These are phyloP conservation scores for Nymphalis urticae DNA, from an alignment of 2,888 invertebrate genomes.

Conservation along the genomic window DNA sequence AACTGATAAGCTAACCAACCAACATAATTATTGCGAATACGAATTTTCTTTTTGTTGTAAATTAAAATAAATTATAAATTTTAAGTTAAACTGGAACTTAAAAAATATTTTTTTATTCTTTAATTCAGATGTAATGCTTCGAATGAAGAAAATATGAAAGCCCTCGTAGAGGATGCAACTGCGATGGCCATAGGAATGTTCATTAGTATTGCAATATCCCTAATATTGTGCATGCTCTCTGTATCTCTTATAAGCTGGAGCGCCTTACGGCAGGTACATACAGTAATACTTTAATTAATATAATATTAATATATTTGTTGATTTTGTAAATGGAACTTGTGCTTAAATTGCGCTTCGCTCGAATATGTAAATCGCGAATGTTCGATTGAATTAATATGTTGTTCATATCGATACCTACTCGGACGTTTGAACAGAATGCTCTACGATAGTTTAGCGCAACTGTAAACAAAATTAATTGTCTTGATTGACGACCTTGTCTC, in stretches of 20 bases:
- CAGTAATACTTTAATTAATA: too few species aligned
- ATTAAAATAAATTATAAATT: too few species aligned
- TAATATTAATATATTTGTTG: too few species aligned
- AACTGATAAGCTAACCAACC: too few species aligned
- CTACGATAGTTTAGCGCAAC: conserved; percentile 41
- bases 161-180: conserved; percentile 77
- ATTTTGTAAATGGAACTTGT: too few species aligned
- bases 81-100: too few species aligned
- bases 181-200: conserved; percentile 79
- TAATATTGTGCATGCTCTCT: conserved; percentile 69
- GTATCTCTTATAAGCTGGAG: conserved; percentile 82
- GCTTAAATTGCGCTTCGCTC: background rate
- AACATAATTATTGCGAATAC: too few species aligned
- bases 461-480: conserved; percentile 53
- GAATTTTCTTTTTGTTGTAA: too few species aligned
- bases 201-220: conserved; percentile 57
- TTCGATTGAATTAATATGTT: background rate
- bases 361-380: background rate
- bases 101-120: background rate
- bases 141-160: conserved; percentile 74
- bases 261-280: conserved; percentile 75
- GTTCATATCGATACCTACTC: background rate
- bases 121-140: conserved; percentile 68
- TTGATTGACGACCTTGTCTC: conserved; percentile 61
- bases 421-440: conserved; percentile 8